Evolutionary conservation across 1,140 invertebrate genomes (phyloP), one percentile per base, ranked within the genome.

Genomic region (Andrena cerasifolii): DNA sequence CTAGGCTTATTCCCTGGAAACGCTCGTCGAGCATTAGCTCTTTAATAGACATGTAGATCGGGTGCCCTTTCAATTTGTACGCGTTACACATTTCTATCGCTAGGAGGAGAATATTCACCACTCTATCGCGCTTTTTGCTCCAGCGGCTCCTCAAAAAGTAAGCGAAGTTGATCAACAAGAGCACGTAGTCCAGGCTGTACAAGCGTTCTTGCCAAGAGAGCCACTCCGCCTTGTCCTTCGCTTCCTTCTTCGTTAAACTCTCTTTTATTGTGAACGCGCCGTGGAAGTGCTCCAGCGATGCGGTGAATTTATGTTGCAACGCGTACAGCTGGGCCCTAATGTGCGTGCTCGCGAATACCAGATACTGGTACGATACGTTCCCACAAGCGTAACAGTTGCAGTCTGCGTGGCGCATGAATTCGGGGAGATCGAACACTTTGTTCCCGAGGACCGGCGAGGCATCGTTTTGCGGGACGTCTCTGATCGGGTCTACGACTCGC

Each of bases 351-450:
- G 84, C 72, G n/a, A 92, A 89, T 0, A 90, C 82, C 3, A 91
- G 54, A 75, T 89, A 87, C 28, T 89, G 89, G 63, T 91, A 93
- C 3, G 73, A 67, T 4, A 78, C 14, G 73, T 90, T 91, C 5
- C 67, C 61, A 66, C 92, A 93, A 8, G 77, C 85, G 53, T 90
- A 91, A 78, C 92, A 93, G 24, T 56, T 49, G 26, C 92, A 93
- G 24, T 77, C 51, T 2, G 49, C 12, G 24, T 92, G 90, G 5
- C 56, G 26, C 10, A 90, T 61, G 51, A 92, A 93, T 18, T 80
- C 67, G 4, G 92, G 91, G 12, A 70, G 26, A 1, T 58, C 33
- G 28, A 91, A 92, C 4, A 75, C 33, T 63, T 87, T 86, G 14
- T 77, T 88, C 26, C 70, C 75, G 0, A 92, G 58, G 14, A 90